These are phyloP conservation scores for Aphyosemion australe DNA, from an alignment of 2,113 vertebrate species.

Conservation along the genomic window DNA sequence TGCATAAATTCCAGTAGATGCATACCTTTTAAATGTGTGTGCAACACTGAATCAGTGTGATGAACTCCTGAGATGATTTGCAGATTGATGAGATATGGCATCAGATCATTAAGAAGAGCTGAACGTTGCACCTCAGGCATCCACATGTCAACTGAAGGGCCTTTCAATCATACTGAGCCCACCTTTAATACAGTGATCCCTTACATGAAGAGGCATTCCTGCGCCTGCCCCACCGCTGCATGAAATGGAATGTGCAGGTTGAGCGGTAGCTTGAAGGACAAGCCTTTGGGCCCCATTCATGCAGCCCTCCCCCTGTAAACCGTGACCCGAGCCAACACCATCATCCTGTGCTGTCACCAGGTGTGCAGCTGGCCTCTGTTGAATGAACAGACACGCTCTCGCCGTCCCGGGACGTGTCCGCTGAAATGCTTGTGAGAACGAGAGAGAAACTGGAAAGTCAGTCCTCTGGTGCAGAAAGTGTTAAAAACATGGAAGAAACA, in stretches of 20 bases:
- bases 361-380: constrained; percentile 68
- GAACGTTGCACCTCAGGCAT: constrained; percentile 38
- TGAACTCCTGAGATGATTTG: constrained; percentile 12
- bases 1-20: neutral
- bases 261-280: constrained; percentile 59
- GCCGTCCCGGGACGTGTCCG: constrained; percentile 54
- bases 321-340: constrained; percentile 68
- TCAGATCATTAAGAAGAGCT: constrained; percentile 4
- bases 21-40: neutral
- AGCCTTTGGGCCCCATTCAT: constrained; percentile 50
- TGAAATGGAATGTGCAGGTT: constrained; percentile 70
- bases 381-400: constrained; percentile 75
- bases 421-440: constrained; percentile 31
- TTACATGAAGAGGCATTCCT: constrained; percentile 72
- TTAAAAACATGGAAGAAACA: constrained; percentile 20
- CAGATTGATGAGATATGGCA: constrained; percentile 15
- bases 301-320: constrained; percentile 10
- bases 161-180: constrained; percentile 58
- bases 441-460: constrained; percentile 28
- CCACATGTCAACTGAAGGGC: constrained; percentile 45
- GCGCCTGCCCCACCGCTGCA: constrained; percentile 48
- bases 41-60: neutral
- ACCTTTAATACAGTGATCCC: constrained; percentile 62
- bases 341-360: constrained; percentile 71
- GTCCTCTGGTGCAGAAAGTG: constrained; percentile 26